Evolutionary conservation across 2,888 invertebrate genomes (phyloP).

Genomic region (Caenorhabditis panamensis): DNA sequence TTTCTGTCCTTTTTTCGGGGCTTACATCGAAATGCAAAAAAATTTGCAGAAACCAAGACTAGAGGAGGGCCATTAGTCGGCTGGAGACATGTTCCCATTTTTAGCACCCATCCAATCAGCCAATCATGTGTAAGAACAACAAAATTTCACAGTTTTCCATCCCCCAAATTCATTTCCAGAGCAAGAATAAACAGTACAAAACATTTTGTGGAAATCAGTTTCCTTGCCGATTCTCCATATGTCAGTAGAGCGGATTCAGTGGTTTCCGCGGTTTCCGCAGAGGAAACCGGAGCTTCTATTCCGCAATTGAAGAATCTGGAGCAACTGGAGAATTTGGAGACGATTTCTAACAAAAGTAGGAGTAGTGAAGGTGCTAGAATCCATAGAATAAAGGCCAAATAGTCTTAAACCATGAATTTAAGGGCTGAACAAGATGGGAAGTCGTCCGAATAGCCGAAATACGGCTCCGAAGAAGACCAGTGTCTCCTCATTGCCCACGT

Average conservation of each 20-base stretch:
- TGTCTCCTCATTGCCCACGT: conserved; percentile 61
- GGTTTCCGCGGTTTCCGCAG: conserved; percentile 1
- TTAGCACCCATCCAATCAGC: conserved; percentile 62
- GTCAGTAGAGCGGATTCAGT: conserved; percentile 31
- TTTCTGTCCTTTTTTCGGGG: too few species aligned
- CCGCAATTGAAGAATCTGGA: conserved; percentile 28
- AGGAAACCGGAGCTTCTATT: too few species aligned
- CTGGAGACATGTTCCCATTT: conserved; percentile 67
- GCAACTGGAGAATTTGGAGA: conserved; percentile 37
- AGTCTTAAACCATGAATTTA: neutral
- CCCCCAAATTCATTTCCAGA: conserved; percentile 35
- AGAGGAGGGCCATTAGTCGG: conserved; percentile 61
- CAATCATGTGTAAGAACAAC: conserved; percentile 57
- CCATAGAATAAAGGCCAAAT: conserved; percentile 9
- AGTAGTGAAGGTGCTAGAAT: conserved; percentile 49
- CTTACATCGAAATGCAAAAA: too few species aligned
- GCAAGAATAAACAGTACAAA: conserved; percentile 42
- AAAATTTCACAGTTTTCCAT: too few species aligned
- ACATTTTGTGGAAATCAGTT: conserved; percentile 47
- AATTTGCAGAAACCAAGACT: conserved; percentile 52
- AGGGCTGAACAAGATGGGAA: conserved; percentile 43
- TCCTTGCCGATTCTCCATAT: conserved; percentile 52
- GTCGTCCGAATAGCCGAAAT: conserved; percentile 36
- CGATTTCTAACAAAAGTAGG: conserved; percentile 44
- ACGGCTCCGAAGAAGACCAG: conserved; percentile 40